phyloP scores from a whole-genome alignment of 2,797 vertebrate genomes.

The Tapera naevia region DNA sequence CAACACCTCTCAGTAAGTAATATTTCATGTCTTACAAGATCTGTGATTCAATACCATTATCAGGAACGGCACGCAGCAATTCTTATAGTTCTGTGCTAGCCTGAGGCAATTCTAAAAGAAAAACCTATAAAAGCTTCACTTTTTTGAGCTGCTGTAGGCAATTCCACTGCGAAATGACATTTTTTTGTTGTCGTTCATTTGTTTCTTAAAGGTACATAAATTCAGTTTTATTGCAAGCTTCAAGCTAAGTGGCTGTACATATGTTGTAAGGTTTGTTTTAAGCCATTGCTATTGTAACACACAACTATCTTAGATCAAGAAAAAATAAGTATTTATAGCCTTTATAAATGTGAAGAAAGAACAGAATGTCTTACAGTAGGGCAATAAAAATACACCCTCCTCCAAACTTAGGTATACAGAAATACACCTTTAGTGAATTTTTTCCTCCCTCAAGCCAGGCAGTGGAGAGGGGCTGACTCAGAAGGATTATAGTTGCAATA shows the following conservation, averaged over 20 bases:
- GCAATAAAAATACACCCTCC: neutral
- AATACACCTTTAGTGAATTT: neutral
- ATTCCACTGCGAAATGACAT: neutral
- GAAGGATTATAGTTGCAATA: neutral
- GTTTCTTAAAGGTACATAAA: neutral
- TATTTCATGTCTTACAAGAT: neutral
- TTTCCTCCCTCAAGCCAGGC: neutral
- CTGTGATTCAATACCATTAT: neutral
- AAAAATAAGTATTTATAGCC: neutral
- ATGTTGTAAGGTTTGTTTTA: neutral
- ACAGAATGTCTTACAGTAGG: neutral
- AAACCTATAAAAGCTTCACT: neutral
- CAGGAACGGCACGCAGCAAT: neutral
- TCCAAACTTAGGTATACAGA: neutral
- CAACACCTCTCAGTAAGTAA: neutral
- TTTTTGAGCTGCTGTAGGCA: neutral
- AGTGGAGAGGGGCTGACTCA: neutral
- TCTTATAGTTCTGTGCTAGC: neutral
- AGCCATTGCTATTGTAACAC: neutral
- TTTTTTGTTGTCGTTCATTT: neutral
- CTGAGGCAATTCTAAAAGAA: neutral
- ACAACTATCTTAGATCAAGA: neutral
- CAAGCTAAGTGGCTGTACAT: neutral
- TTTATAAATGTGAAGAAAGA: neutral
- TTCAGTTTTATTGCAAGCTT: neutral